phyloP scores from a whole-genome alignment of 2,888 invertebrate genomes.

The Laspeyria flexula region DNA sequence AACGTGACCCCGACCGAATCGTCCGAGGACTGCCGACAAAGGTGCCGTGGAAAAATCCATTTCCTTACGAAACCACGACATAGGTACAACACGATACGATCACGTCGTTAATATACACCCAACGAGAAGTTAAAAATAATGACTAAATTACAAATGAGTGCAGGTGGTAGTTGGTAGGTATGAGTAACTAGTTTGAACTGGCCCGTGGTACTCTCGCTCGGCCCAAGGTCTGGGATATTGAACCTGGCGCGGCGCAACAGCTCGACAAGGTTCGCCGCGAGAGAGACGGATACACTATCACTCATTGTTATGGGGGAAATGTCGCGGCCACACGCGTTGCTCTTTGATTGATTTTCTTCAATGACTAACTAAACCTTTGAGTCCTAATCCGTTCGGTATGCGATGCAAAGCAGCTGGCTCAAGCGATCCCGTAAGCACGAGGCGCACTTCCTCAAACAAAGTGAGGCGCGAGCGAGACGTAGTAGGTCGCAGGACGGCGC shows the following conservation, averaged over 20 bases:
- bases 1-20: slow-evolving; percentile 66
- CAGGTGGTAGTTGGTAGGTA: slow-evolving; percentile 76
- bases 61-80: slow-evolving; percentile 50
- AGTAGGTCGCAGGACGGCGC: slow-evolving; percentile 14
- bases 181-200: slow-evolving; percentile 77
- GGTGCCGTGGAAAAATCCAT: slow-evolving; percentile 62
- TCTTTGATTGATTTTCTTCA: slow-evolving; percentile 61
- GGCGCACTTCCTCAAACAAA: slow-evolving; percentile 76
- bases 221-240: slow-evolving; percentile 85
- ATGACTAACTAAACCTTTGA: slow-evolving; percentile 66
- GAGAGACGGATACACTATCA: slow-evolving; percentile 81
- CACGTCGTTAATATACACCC: slow-evolving; percentile 13
- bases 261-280: slow-evolving; percentile 77
- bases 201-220: slow-evolving; percentile 73
- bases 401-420: slow-evolving; percentile 70
- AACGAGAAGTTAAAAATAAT: slow-evolving; percentile 66
- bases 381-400: slow-evolving; percentile 72
- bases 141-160: slow-evolving; percentile 68
- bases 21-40: slow-evolving; percentile 59
- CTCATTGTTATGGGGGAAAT: slow-evolving; percentile 82
- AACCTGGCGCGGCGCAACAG: slow-evolving; percentile 80
- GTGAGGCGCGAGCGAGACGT: slow-evolving; percentile 46
- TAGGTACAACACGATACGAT: slow-evolving; percentile 13
- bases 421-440: slow-evolving; percentile 67
- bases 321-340: slow-evolving; percentile 79